Evolutionary conservation across 2,113 vertebrate genomes (phyloP).

Genomic region (Anseranas semipalmata): DNA sequence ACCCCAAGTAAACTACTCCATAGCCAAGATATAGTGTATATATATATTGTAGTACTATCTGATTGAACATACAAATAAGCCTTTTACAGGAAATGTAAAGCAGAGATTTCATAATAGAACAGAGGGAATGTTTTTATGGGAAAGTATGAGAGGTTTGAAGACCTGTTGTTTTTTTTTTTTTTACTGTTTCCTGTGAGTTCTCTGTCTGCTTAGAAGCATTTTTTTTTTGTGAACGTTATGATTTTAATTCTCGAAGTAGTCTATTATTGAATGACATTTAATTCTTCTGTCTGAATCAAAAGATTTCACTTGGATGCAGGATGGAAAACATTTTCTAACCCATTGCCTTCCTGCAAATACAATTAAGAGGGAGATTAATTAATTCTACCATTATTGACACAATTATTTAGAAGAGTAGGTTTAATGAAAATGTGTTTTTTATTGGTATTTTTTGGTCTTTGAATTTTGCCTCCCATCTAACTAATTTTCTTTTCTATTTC

Average conservation of each 20-base stretch:
- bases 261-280: neutral
- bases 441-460: neutral
- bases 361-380: neutral
- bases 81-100: neutral
- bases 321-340: neutral
- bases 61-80: neutral
- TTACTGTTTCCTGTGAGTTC: neutral
- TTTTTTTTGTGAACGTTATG: neutral
- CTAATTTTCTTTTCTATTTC: constrained; percentile 26
- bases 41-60: neutral
- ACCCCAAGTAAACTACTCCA: neutral
- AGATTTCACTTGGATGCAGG: neutral
- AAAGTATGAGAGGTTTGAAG: neutral
- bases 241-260: neutral
- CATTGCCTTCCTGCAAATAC: neutral
- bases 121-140: neutral
- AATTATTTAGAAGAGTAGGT: neutral
- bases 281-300: neutral
- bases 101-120: neutral
- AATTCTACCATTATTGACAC: neutral
- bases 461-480: neutral
- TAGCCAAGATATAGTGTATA: neutral
- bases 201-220: neutral
- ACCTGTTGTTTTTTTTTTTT: neutral
- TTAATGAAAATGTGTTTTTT: neutral